Percentiles rank a stretch among this genome's conserved stretches.
phyloP scores from a whole-genome alignment of 2,113 vertebrate species.

The Myotis brandtii region DNA sequence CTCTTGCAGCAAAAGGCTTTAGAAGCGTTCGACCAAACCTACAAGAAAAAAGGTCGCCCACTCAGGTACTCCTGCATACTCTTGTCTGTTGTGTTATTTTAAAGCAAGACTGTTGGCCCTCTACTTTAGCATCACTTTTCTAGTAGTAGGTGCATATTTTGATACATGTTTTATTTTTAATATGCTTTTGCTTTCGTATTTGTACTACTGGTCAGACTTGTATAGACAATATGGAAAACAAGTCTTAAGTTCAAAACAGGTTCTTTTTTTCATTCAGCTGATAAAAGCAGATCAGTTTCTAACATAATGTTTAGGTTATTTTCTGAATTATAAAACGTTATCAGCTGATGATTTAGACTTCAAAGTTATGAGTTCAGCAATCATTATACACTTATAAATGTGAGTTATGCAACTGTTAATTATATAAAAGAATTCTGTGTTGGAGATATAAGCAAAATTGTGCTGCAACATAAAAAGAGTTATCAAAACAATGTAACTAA shows the following conservation, averaged over 20 bases:
- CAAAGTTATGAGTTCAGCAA: background rate
- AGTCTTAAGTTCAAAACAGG: background rate
- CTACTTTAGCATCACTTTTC: background rate
- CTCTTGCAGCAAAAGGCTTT: constrained; percentile 97
- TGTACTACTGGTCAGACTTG: background rate
- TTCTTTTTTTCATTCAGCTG: background rate
- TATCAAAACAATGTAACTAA: background rate
- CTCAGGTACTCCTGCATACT: constrained; percentile 89
- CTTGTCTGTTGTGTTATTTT: background rate
- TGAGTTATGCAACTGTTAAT: background rate
- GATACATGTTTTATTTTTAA: background rate
- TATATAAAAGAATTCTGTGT: background rate
- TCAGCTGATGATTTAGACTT: constrained; percentile 57
- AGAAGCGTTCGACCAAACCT: constrained; percentile 96
- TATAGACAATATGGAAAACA: background rate
- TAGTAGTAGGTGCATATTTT: background rate
- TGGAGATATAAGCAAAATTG: constrained; percentile 14
- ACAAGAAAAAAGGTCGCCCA: constrained; percentile 94
- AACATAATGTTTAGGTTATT: constrained; percentile 55
- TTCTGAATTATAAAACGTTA: constrained; percentile 67
- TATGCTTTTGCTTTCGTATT: background rate
- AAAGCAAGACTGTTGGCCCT: background rate
- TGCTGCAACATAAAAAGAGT: background rate
- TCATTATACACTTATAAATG: constrained; percentile 52
- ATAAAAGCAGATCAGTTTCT: constrained; percentile 53